These are phyloP conservation scores for Corythucha ciliata DNA, from an alignment of 2,888 invertebrate genomes.

Conservation along the genomic window DNA sequence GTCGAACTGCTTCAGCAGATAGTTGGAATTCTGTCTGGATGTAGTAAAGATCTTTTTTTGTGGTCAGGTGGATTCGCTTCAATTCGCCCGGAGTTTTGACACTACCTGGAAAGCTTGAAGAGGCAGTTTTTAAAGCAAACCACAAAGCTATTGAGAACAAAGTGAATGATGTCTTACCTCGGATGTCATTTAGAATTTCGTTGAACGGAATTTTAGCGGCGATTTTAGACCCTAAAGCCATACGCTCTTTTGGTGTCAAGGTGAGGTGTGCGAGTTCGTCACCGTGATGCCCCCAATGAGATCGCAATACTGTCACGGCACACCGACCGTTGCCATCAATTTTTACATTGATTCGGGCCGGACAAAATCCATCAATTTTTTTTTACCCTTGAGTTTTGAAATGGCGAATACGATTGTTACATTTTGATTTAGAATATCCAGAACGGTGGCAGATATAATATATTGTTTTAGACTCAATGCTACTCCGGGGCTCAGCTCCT, in stretches of 20 bases:
- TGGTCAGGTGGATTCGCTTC: constrained; percentile 34
- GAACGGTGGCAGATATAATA: constrained; percentile 14
- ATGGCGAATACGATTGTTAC: constrained; percentile 16
- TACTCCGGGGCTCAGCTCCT: no score
- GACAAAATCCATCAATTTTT: constrained; percentile 36
- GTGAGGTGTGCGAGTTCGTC: constrained; percentile 33
- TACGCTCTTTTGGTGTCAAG: constrained; percentile 32
- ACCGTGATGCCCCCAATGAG: constrained; percentile 36
- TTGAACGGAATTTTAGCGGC: constrained; percentile 34
- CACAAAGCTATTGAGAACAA: no score
- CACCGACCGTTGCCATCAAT: constrained; percentile 25
- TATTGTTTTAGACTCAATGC: no score
- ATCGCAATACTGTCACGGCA: constrained; percentile 28
- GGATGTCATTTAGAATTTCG: constrained; percentile 26
- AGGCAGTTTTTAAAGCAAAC: no score
- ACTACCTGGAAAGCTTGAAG: no score
- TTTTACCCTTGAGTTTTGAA: constrained; percentile 20
- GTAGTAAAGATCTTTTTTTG: constrained; percentile 36
- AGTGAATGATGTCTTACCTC: constrained; percentile 30
- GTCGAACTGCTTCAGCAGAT: constrained; percentile 27
- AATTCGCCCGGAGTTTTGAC: no score
- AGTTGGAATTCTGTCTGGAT: constrained; percentile 33
- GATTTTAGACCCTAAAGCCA: constrained; percentile 34
- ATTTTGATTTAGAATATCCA: constrained; percentile 9
- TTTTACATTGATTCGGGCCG: constrained; percentile 31